A percentile compares a stretch with the other conserved stretches of the same genome.
phyloP scores from a whole-genome alignment of 92 coral and sea anemone genomes.

The Parazoanthus swiftii region DNA sequence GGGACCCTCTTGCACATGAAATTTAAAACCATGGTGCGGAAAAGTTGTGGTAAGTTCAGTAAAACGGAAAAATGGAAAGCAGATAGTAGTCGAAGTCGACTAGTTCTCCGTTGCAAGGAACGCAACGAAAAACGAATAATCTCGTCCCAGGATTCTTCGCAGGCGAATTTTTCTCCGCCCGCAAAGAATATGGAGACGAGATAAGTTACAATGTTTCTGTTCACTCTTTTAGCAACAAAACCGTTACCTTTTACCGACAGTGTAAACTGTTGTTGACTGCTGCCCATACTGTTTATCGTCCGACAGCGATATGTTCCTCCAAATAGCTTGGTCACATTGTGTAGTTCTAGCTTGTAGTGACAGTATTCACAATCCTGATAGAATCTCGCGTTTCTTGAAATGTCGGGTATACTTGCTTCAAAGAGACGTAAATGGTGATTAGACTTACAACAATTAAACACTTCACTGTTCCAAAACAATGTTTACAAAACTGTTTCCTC shows the following conservation, averaged over 20 bases:
- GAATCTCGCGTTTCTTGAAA: constrained; percentile 12
- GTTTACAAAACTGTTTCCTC: too few species aligned
- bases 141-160: too few species aligned
- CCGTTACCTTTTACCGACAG: constrained; percentile 7
- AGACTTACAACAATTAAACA: neutral
- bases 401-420: constrained; percentile 24
- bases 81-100: too few species aligned
- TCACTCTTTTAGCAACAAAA: too few species aligned
- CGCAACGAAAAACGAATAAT: neutral
- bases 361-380: constrained; percentile 5
- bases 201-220: too few species aligned
- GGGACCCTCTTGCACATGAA: too few species aligned
- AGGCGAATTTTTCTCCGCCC: too few species aligned
- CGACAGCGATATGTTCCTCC: constrained; percentile 13
- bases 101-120: neutral
- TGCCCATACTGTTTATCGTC: constrained; percentile 6
- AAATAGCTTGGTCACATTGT: constrained; percentile 6
- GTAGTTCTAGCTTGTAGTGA: neutral
- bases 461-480: too few species aligned
- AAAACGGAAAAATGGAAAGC: too few species aligned
- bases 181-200: too few species aligned
- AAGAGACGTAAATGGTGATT: neutral
- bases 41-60: too few species aligned
- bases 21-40: too few species aligned
- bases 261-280: neutral